Conservation (phyloP, 2,113 vertebrate species). For the Acrocephalus kingi region DNA sequence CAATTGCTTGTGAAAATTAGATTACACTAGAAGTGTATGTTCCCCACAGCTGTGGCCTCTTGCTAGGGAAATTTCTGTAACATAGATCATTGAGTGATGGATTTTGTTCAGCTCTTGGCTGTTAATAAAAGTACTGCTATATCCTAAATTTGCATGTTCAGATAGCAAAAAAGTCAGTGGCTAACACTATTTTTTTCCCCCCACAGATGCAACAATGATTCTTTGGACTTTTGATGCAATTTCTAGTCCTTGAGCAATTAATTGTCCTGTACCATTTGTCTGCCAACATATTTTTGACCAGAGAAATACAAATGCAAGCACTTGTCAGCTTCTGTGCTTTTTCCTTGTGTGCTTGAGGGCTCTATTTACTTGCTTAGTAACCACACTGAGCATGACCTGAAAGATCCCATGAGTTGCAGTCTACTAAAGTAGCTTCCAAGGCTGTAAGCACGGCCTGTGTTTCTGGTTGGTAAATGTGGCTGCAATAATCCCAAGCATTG, state of each 20-base stretch:
- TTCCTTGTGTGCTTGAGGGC: background rate
- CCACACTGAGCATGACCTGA: background rate
- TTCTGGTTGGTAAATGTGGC: background rate
- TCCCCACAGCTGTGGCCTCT: background rate
- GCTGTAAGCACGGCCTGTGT: accelerated
- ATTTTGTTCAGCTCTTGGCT: background rate
- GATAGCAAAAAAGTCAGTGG: background rate
- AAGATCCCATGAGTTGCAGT: background rate
- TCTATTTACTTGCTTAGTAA: background rate
- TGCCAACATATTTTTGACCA: background rate
- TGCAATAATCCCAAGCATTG: background rate
- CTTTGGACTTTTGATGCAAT: background rate
- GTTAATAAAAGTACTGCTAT: background rate
- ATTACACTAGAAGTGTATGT: background rate
- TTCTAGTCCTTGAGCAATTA: background rate
- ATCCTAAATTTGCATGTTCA: background rate
- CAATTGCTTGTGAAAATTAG: background rate
- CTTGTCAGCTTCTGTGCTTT: background rate
- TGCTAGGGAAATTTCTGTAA: background rate
- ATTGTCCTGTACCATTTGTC: background rate
- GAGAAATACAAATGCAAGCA: background rate
- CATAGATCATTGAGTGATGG: background rate
- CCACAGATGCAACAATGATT: background rate
- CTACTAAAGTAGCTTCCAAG: background rate
- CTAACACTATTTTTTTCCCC: background rate